Conservation (phyloP, 2,888 invertebrate species). For the Tinea trinotella region DNA sequence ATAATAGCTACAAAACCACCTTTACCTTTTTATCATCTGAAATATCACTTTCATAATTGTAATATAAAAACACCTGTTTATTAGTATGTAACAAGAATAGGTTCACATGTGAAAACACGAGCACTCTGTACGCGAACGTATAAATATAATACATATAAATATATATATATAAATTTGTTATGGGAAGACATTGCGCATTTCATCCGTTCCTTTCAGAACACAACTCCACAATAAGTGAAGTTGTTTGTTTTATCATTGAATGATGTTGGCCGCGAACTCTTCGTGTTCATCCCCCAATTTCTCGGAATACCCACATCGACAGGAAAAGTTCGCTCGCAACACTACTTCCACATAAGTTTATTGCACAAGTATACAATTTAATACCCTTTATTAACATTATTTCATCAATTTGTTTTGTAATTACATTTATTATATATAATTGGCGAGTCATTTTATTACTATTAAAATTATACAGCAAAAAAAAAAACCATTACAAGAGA, state of each 20-base stretch:
- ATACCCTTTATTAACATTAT: background rate
- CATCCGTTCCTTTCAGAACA: slow-evolving; percentile 38
- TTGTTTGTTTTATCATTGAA: too few species aligned
- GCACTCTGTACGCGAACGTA: slow-evolving; percentile 66
- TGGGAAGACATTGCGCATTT: slow-evolving; percentile 74
- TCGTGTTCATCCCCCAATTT: too few species aligned
- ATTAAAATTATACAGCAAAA: background rate
- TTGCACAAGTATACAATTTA: background rate
- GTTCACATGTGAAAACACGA: slow-evolving; percentile 74
- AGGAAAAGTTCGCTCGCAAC: too few species aligned
- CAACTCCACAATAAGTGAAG: too few species aligned
- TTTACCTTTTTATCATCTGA: slow-evolving; percentile 1
- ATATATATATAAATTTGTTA: slow-evolving; percentile 36
- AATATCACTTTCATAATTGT: slow-evolving; percentile 28
- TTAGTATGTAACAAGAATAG: slow-evolving; percentile 32
- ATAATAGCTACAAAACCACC: slow-evolving; percentile 2
- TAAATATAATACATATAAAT: slow-evolving; percentile 48
- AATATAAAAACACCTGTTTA: slow-evolving; percentile 37
- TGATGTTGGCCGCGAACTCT: too few species aligned
- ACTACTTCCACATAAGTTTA: too few species aligned
- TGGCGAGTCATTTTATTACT: background rate
- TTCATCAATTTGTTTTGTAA: background rate
- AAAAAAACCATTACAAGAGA: too few species aligned
- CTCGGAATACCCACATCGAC: too few species aligned
- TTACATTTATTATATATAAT: background rate